Percentiles rank a stretch among this genome's conserved stretches.
phyloP scores from a whole-genome alignment of 2,888 invertebrate species.

The Pseudococcus viburni region DNA sequence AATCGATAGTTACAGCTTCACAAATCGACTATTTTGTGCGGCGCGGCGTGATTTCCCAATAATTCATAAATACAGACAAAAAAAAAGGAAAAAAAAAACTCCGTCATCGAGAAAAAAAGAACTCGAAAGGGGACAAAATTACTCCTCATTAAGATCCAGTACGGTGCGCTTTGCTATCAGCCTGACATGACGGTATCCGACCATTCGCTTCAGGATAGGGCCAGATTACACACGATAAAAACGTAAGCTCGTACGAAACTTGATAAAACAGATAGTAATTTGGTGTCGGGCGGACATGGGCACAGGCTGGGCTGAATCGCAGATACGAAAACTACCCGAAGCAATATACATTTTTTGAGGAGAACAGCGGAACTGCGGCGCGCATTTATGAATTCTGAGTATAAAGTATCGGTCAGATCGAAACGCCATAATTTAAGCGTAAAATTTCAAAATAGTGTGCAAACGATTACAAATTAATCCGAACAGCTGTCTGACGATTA shows the following conservation, averaged over 20 bases:
- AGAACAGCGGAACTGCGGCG: neutral
- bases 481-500: neutral
- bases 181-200: neutral
- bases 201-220: neutral
- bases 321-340: neutral
- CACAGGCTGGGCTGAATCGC: neutral
- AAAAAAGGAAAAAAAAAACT: neutral
- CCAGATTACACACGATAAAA: neutral
- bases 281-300: slow-evolving; percentile 4
- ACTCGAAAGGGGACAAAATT: neutral
- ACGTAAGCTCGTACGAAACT: slow-evolving; percentile 21
- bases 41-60: neutral
- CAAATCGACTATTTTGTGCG: slow-evolving; percentile 11
- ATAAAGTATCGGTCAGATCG: neutral
- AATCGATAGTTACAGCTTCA: neutral
- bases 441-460: slow-evolving; percentile 33
- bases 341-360: neutral
- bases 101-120: neutral
- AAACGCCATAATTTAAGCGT: slow-evolving; percentile 15
- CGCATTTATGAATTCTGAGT: neutral
- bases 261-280: slow-evolving; percentile 2
- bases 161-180: neutral
- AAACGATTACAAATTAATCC: neutral
- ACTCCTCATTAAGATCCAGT: neutral
- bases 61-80: neutral